Percentiles rank a stretch among this genome's conserved stretches.
Conservation (phyloP, 2,113 vertebrate genomes). For the Tragelaphus strepsiceros region DNA sequence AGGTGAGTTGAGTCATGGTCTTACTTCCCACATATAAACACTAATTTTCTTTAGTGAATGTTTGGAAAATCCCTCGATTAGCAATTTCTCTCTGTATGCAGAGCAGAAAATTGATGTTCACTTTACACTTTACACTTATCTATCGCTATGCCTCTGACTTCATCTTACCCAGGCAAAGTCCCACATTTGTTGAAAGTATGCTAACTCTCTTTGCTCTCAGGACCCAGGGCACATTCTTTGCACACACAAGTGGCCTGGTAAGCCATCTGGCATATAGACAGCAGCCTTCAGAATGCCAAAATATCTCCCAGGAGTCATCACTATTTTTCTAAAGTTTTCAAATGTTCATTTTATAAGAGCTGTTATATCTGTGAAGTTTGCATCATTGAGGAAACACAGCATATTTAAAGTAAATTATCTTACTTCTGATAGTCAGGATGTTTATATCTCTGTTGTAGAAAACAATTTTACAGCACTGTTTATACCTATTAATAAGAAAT, state of each 20-base stretch:
- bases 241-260: background rate
- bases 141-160: background rate
- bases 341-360: background rate
- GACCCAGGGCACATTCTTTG: background rate
- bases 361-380: background rate
- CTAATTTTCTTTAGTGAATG: background rate
- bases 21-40: background rate
- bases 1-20: background rate
- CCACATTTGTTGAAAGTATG: background rate
- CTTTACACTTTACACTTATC: no score
- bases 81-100: background rate
- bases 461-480: background rate
- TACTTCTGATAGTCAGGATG: background rate
- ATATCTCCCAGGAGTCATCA: background rate
- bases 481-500: background rate
- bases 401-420: background rate
- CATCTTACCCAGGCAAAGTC: background rate
- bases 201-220: background rate
- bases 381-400: background rate
- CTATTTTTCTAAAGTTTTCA: background rate
- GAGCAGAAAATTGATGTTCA: background rate
- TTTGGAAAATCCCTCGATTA: background rate
- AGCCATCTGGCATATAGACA: background rate
- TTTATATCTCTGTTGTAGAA: background rate
- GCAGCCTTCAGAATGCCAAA: background rate